Evolutionary conservation across 2,113 vertebrate genomes (phyloP).

Genomic region (Macquaria australasica): DNA sequence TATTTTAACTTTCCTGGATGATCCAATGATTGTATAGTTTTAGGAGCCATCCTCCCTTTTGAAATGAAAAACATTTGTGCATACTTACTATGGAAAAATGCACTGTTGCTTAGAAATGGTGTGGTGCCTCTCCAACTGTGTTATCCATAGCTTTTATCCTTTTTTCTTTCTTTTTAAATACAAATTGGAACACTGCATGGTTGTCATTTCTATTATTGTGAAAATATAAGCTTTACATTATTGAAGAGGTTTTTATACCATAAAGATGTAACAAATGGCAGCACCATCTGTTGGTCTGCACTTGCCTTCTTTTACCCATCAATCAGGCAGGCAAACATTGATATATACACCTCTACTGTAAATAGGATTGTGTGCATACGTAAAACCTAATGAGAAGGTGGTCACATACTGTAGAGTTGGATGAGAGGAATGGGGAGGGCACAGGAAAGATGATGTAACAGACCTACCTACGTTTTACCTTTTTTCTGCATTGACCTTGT

Average conservation of each 20-base stretch:
- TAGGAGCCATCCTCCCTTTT: background rate
- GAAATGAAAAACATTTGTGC: background rate
- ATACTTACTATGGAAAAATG: background rate
- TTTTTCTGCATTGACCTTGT: conserved; percentile 63
- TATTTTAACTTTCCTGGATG: background rate
- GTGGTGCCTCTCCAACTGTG: background rate
- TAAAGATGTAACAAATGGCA: background rate
- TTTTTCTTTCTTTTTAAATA: background rate
- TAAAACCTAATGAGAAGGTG: conserved; percentile 5
- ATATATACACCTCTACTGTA: background rate
- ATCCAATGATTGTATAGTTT: background rate
- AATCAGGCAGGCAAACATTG: background rate
- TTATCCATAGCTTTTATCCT: background rate
- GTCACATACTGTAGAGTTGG: background rate
- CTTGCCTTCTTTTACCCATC: background rate
- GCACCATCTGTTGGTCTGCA: background rate
- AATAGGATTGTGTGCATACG: background rate
- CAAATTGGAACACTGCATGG: background rate
- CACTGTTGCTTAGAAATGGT: background rate
- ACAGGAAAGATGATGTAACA: conserved; percentile 37
- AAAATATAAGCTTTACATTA: background rate
- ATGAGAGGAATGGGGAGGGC: conserved; percentile 8
- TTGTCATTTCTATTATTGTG: background rate
- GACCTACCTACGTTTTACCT: conserved; percentile 32
- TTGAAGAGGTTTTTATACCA: background rate